phyloP scores from a whole-genome alignment of 2,113 vertebrate species.

The Ctenodactylus gundi region DNA sequence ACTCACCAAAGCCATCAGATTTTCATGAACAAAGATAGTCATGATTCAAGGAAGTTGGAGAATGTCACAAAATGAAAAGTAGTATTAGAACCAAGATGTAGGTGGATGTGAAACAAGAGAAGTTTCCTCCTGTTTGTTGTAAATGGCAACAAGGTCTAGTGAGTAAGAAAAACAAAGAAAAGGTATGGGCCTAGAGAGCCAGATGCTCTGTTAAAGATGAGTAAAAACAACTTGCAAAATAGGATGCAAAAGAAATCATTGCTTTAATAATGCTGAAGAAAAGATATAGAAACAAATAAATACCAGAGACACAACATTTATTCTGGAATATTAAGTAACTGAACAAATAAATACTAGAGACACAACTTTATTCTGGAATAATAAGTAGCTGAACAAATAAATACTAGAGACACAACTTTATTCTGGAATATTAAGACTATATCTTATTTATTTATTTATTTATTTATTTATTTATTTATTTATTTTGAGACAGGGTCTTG shows the following conservation, averaged over 20 bases:
- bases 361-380: too few species aligned
- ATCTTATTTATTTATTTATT: background rate
- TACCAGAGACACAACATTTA: too few species aligned
- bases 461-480: too few species aligned
- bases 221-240: background rate
- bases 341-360: too few species aligned
- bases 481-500: too few species aligned
- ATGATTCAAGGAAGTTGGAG: background rate
- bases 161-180: background rate
- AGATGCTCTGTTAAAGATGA: background rate
- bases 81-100: rapidly evolving
- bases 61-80: background rate
- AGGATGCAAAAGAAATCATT: background rate
- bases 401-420: background rate
- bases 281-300: background rate
- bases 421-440: background rate
- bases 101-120: background rate
- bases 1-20: background rate
- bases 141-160: background rate
- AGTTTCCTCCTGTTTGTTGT: background rate
- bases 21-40: background rate
- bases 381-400: too few species aligned
- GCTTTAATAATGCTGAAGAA: background rate
- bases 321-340: too few species aligned
- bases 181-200: background rate